Evolutionary conservation across 1,140 invertebrate genomes (phyloP).

Genomic region (Hycleus phaleratus): DNA sequence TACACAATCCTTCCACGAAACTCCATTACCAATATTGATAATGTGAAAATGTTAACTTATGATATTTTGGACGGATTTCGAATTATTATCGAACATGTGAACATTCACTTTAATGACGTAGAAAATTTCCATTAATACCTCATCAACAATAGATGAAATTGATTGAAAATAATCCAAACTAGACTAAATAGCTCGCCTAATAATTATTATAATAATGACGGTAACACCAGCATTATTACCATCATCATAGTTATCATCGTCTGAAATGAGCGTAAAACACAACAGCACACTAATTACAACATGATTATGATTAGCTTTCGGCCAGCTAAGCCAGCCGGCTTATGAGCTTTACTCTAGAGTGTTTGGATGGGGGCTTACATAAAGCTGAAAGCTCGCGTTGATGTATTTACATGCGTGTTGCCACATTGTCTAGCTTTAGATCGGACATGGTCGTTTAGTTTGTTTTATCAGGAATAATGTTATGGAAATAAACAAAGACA

Average conservation of each 20-base stretch:
- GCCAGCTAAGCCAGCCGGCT: constrained; percentile 31
- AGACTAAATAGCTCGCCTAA: not conserved
- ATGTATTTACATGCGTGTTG: constrained; percentile 33
- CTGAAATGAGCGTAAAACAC: constrained; percentile 6
- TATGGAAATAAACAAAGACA: too few relatives aligned
- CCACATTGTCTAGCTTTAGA: not conserved
- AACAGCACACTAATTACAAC: constrained; percentile 31
- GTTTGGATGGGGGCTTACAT: constrained; percentile 32
- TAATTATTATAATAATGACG: too few relatives aligned
- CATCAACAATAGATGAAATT: too few relatives aligned
- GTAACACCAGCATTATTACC: not conserved
- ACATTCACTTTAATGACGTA: too few relatives aligned
- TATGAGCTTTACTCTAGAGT: constrained; percentile 31
- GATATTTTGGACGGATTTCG: constrained; percentile 1
- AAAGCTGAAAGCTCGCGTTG: constrained; percentile 30
- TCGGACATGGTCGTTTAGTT: too few relatives aligned
- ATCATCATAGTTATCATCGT: not conserved
- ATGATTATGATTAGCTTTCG: constrained; percentile 38
- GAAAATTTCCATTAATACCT: too few relatives aligned
- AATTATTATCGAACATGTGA: not conserved
- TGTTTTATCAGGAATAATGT: too few relatives aligned
- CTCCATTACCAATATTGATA: constrained; percentile 12
- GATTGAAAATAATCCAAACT: not conserved
- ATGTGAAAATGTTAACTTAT: constrained; percentile 3
- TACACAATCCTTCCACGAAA: constrained; percentile 4